phyloP scores from a whole-genome alignment of 2,797 vertebrate species.

The Microhierax caerulescens region DNA sequence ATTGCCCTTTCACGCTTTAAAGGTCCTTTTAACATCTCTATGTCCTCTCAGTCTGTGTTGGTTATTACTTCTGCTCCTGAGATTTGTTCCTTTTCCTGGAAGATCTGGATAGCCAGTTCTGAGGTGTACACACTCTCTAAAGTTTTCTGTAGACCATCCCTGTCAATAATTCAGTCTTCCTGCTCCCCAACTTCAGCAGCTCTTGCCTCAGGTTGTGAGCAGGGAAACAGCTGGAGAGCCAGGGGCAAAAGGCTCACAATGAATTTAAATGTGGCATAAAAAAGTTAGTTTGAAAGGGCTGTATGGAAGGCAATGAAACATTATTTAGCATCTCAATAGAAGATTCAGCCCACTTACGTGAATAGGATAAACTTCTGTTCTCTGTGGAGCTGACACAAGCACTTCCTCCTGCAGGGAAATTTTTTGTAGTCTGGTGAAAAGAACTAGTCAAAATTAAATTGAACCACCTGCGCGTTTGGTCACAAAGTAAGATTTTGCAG shows the following conservation, averaged over 20 bases:
- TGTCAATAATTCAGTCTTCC: not conserved
- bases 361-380: conserved; percentile 49
- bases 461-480: not conserved
- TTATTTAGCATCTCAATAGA: conserved; percentile 61
- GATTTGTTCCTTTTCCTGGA: not conserved
- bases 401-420: conserved; percentile 15
- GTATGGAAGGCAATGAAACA: conserved; percentile 12
- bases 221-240: conserved; percentile 40
- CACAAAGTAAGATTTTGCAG: not conserved
- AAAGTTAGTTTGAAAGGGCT: conserved; percentile 15
- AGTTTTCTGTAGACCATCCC: not conserved
- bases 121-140: not conserved
- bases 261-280: conserved; percentile 6
- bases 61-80: not conserved
- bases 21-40: not conserved
- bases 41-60: not conserved
- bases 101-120: not conserved
- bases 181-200: conserved; percentile 15
- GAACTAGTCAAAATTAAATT: not conserved
- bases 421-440: not conserved
- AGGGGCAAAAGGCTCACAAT: conserved; percentile 13
- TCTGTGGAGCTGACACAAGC: conserved; percentile 47
- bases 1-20: not conserved
- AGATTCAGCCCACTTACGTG: conserved; percentile 16
- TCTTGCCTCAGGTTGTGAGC: conserved; percentile 10